Base-by-base conservation (phyloP, 2,888 invertebrate genomes). In the Candidula unifasciata region DNA sequence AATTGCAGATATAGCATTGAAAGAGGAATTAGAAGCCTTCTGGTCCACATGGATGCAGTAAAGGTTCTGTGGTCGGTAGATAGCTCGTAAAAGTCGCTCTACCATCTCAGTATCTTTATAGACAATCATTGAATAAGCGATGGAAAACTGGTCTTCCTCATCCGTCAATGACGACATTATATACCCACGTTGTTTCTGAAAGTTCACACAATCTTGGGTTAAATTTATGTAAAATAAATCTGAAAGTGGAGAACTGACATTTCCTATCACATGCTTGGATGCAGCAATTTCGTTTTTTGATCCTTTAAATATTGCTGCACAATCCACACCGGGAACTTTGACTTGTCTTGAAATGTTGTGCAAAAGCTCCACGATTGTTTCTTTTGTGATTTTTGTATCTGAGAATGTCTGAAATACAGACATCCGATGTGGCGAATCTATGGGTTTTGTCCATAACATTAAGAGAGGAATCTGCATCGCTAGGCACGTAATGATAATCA, bases 31-130 rank as follows among this genome's bases (percentile, higher is more conserved):
- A 0, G 87, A 66, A 2, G 90, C 85, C 82, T 91, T 91, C n/a
- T 68, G 79, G 83, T 93, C 93, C 0, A 93, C 88, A 85, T 93
- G 93, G 24, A 93, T 85, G 87, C 93, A 93, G 87, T 92, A 93
- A 71, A 89, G 71, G 84, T 93, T 93, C 80, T 92, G 91, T 6
- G 92, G 92, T 64, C 91, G 89, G 87, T 93, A 93, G 57, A 93
- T 89, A 21, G 89, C 87, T 10, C 90, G 74, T 30, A 93, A 80
- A 24, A 93, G 86, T 5, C 80, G 64, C 35, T 78, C 35, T 8
- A 82, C 81, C 81, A 90, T 89, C 78, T 90, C 91, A 2, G 90
- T 84, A 76, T 92, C 90, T 60, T 87, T 88, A 80, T 88, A 91
- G 69, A 91, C 88, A 3, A 90, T 60, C 33, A 92, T 87, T 69